Evolutionary conservation across 2,797 vertebrate genomes (phyloP), one percentile per base, ranked within the genome.

Genomic region (Clamator glandarius): DNA sequence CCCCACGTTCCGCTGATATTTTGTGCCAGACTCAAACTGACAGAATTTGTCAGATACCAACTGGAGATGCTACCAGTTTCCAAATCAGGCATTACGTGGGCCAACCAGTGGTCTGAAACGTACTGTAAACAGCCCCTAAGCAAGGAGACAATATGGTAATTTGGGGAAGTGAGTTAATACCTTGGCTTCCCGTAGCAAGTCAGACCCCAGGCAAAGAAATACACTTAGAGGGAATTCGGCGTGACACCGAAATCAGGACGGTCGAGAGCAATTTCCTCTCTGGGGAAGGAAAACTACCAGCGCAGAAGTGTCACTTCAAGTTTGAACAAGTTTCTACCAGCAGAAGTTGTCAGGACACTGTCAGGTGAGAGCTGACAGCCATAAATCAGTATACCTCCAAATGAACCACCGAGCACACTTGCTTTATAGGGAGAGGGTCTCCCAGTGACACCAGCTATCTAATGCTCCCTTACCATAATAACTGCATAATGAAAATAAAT

Each of bases 331-430:
- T 94, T 97, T 90, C 90, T 89, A 91, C 92, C 90, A 92, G 92
- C 89, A 95, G 90, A 96, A 96, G 90, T 95, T 97, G 96, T 95
- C 96, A 95, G 95, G 91, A 95, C 94, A 94, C 79, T 84, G 93
- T 89, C 95, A 96, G 41, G 36, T 81, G 83, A 89, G 84, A 88
- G 94, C 83, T 94, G 95, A 93, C 95, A 95, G 89, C 84, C 80
- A 89, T 95, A 96, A 93, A 96, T 95, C 93, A 96, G 91, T 12
- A 55, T 59, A 89, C 80, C 95, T 95, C 70, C 73, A 57, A 95
- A 84, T 0, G 3, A 91, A 90, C 59, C 13, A 3, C 90, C 1
- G 3, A 91, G 64, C 46, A 42, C 4, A 1, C 4, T 2, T 67
- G 76, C 84, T 94, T 96, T 76, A 66, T 13, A 70, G 79, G 52